These are phyloP conservation scores for Drosophila greeni DNA, from an alignment of 2,888 invertebrate genomes.

Conservation along the genomic window DNA sequence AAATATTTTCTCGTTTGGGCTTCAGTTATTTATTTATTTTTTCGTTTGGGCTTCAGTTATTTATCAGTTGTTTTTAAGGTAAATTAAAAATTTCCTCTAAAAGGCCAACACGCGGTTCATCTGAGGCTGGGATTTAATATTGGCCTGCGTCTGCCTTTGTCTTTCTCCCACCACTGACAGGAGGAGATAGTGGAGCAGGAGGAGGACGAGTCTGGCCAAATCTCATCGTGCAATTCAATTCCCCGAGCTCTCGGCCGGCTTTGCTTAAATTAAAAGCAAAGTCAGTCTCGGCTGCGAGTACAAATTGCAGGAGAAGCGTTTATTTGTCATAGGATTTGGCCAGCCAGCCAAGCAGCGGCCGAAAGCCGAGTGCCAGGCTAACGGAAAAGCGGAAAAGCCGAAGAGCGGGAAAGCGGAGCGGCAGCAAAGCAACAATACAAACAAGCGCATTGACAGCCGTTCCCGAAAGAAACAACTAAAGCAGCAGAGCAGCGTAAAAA, in stretches of 20 bases:
- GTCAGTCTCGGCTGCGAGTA: constrained; percentile 46
- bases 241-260: constrained; percentile 23
- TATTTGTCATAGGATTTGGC: constrained; percentile 69
- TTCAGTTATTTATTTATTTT: background rate
- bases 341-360: constrained; percentile 26
- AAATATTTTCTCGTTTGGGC: background rate
- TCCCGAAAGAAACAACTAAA: constrained; percentile 36
- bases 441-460: constrained; percentile 59
- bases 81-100: background rate
- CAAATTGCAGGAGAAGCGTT: constrained; percentile 65
- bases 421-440: constrained; percentile 60
- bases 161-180: background rate
- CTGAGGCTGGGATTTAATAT: constrained; percentile 13
- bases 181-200: background rate
- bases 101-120: background rate
- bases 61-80: background rate
- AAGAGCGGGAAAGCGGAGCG: constrained; percentile 27
- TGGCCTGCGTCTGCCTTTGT: constrained; percentile 9
- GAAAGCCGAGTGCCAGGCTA: constrained; percentile 7
- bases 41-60: background rate
- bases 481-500: constrained; percentile 5
- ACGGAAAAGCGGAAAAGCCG: constrained; percentile 2
- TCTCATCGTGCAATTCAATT: constrained; percentile 37
- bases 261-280: constrained; percentile 69
- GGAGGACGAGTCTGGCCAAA: constrained; percentile 15